These are phyloP conservation scores for Spodoptera frugiperda DNA, from an alignment of 1,140 invertebrate genomes.

Conservation along the genomic window DNA sequence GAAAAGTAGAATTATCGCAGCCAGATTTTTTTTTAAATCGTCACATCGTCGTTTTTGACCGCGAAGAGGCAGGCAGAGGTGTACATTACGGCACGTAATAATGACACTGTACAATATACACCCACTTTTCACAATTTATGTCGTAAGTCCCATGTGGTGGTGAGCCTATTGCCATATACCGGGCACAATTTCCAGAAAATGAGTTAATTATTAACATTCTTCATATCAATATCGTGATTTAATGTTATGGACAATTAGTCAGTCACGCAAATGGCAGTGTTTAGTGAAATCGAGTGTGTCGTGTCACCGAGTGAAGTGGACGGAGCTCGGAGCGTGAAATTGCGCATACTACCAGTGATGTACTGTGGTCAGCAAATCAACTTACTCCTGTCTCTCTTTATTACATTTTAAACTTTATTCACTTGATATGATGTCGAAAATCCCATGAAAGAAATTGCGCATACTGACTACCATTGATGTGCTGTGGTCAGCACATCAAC, in stretches of 20 bases:
- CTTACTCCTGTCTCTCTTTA: neutral
- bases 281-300: conserved; percentile 37
- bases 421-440: no score
- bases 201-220: neutral
- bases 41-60: no score
- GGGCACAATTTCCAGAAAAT: neutral
- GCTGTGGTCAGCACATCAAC: neutral
- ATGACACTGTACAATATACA: no score
- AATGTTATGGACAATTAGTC: conserved; percentile 28
- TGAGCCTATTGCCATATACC: no score
- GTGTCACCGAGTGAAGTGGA: neutral
- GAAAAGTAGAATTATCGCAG: no score
- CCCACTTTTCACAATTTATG: no score
- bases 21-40: no score
- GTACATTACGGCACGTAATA: no score
- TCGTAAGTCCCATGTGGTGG: no score
- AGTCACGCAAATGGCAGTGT: conserved; percentile 25
- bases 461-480: conserved; percentile 6
- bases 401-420: no score
- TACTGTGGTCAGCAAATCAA: neutral
- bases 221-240: neutral
- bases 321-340: conserved; percentile 47
- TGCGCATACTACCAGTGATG: conserved; percentile 25
- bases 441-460: no score
- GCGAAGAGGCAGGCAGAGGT: no score